Conservation (phyloP, 2,113 vertebrate species). For the Tylochromis polylepis region DNA sequence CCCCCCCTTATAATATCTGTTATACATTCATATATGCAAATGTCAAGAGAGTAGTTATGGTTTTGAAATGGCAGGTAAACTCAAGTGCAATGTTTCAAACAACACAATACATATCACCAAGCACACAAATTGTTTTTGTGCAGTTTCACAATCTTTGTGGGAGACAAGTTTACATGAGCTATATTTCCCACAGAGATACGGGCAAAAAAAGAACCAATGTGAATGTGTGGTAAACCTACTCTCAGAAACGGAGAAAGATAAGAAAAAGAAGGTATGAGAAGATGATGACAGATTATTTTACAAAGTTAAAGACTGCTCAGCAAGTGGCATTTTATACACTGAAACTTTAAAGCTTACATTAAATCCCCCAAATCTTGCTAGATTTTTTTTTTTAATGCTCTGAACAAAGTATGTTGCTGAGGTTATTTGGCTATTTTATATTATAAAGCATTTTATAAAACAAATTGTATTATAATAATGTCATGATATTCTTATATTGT, state of each 20-base stretch:
- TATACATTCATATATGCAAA: neutral
- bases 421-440: neutral
- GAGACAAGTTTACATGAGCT: neutral
- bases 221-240: neutral
- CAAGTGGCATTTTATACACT: neutral
- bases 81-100: neutral
- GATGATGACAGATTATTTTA: neutral
- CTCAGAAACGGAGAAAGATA: neutral
- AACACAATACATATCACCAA: neutral
- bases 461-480: neutral
- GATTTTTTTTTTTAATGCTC: neutral
- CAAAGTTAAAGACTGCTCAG: neutral
- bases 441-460: neutral
- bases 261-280: neutral
- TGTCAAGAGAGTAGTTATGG: neutral
- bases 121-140: neutral
- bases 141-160: neutral
- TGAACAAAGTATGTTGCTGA: fast-evolving
- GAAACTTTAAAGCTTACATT: neutral
- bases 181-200: neutral
- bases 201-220: neutral
- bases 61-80: neutral
- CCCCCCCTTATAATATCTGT: neutral
- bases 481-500: neutral
- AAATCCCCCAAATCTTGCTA: neutral